Conservation (phyloP, 2,113 vertebrate genomes). For the Mormyrus lacerda region DNA sequence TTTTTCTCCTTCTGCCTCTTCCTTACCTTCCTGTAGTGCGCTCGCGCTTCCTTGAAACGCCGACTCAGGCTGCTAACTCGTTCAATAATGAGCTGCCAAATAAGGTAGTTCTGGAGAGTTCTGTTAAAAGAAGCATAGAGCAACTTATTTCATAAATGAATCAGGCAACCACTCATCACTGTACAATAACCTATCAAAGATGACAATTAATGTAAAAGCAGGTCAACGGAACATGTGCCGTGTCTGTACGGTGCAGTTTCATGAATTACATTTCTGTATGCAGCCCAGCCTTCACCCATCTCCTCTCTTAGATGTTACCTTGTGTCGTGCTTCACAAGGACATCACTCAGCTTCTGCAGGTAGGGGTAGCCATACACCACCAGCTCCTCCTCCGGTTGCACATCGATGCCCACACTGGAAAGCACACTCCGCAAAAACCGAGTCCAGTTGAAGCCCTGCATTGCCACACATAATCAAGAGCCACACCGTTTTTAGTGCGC, state of each 20-base stretch:
- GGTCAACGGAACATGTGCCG: background rate
- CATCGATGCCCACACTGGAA: slow-evolving; percentile 66
- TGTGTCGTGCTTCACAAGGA: slow-evolving; percentile 71
- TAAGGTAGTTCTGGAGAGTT: slow-evolving; percentile 92
- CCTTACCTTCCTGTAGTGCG: slow-evolving; percentile 70
- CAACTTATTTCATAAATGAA: background rate
- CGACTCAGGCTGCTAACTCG: slow-evolving; percentile 79
- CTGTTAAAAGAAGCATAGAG: slow-evolving; percentile 47
- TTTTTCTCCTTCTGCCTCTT: background rate
- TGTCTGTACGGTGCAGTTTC: background rate
- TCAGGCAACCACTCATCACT: background rate
- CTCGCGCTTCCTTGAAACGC: slow-evolving; percentile 79
- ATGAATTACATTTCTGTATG: background rate
- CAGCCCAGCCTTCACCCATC: background rate
- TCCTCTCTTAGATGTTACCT: slow-evolving; percentile 56
- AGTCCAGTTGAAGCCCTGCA: slow-evolving; percentile 91
- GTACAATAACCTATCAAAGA: background rate
- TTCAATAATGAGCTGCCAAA: slow-evolving; percentile 82
- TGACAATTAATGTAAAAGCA: background rate
- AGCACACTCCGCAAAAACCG: slow-evolving; percentile 78
- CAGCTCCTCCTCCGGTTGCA: slow-evolving; percentile 73
- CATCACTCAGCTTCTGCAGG: slow-evolving; percentile 71
- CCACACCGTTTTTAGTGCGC: background rate
- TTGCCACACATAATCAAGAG: slow-evolving; percentile 21
- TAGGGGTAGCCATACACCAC: slow-evolving; percentile 86